Evolutionary conservation across 2,113 vertebrate species (phyloP).

Genomic region (Saguinus imperator): DNA sequence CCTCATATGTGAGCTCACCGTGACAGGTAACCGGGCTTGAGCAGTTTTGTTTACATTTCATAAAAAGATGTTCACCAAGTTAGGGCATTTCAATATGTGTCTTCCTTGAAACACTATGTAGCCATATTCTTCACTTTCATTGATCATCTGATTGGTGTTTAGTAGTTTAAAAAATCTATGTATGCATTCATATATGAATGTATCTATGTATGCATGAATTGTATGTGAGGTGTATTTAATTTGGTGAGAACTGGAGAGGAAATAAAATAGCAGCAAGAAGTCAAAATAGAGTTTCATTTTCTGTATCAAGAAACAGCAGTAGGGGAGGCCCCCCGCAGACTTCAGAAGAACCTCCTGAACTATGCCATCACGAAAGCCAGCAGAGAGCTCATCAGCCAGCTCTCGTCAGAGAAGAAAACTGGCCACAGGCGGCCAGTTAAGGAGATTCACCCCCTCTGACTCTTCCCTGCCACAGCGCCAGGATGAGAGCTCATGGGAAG

Average conservation of each 20-base stretch:
- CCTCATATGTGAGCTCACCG: background rate
- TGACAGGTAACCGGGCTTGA: background rate
- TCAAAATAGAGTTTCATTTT: background rate
- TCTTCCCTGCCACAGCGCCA: no score
- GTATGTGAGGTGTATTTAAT: rapidly evolving
- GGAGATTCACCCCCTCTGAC: background rate
- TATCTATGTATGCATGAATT: background rate
- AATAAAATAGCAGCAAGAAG: background rate
- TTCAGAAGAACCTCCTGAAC: background rate
- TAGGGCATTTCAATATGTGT: background rate
- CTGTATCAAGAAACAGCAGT: background rate
- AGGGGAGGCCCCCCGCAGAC: rapidly evolving
- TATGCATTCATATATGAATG: background rate
- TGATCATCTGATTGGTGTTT: background rate
- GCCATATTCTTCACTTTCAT: background rate
- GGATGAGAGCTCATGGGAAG: background rate
- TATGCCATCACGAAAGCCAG: background rate
- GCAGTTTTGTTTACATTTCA: background rate
- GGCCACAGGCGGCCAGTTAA: rapidly evolving
- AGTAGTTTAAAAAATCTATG: background rate
- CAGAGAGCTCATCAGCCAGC: background rate
- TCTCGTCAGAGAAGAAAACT: background rate
- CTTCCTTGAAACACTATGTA: background rate
- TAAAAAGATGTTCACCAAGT: background rate
- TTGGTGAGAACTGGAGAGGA: background rate